Evolutionary conservation across 2,888 invertebrate species (phyloP).

Genomic region (Chaetogeoica ovagalla): DNA sequence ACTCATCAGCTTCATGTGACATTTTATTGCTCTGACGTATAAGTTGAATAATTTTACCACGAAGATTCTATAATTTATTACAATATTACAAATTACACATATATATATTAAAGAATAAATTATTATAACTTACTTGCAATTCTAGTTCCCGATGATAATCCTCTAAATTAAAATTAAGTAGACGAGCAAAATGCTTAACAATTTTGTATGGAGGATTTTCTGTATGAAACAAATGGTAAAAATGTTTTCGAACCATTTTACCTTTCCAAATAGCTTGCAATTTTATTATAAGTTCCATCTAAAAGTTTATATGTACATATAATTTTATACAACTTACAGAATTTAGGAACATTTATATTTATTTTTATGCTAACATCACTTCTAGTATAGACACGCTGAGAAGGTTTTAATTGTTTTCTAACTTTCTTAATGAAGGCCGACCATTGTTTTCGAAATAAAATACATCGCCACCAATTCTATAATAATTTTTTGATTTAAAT

Average conservation of each 20-base stretch:
- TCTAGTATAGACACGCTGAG: constrained; percentile 39
- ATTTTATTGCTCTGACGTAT: constrained; percentile 74
- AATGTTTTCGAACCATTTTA: constrained; percentile 66
- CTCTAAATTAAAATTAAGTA: constrained; percentile 71
- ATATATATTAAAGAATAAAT: not conserved
- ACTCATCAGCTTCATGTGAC: constrained; percentile 72
- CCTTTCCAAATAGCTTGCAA: constrained; percentile 74
- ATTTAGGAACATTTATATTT: too few species aligned
- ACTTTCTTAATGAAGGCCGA: constrained; percentile 10
- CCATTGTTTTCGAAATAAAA: constrained; percentile 43
- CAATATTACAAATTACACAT: constrained; percentile 21
- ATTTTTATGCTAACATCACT: constrained; percentile 26
- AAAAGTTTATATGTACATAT: not conserved
- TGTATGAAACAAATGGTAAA: constrained; percentile 65
- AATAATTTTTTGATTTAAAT: constrained; percentile 1
- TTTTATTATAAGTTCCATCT: constrained; percentile 62
- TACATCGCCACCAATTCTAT: constrained; percentile 51
- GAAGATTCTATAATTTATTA: constrained; percentile 60
- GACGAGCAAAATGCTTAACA: constrained; percentile 70
- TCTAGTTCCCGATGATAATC: constrained; percentile 74
- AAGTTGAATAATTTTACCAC: constrained; percentile 72
- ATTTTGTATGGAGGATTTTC: constrained; percentile 66
- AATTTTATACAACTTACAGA: too few species aligned
- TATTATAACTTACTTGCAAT: constrained; percentile 61
- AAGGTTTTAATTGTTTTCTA: constrained; percentile 45